Evolutionary conservation across 2,888 invertebrate genomes (phyloP), one percentile per base, ranked within the genome.

Genomic region (Scaptomyza polygonia): DNA sequence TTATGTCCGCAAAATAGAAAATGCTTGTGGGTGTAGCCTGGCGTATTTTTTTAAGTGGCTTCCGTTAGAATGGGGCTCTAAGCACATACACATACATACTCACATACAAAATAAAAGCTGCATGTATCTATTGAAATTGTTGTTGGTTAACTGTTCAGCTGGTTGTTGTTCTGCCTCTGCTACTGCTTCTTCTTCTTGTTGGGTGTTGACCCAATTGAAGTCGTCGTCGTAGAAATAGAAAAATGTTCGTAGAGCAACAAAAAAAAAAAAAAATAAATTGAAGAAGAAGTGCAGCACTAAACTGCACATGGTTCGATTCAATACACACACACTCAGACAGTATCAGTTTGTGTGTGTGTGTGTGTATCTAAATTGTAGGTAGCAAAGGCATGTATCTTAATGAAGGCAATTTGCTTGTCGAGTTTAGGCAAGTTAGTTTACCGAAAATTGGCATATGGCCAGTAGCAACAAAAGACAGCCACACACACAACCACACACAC

Each of bases 391-490:
- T 83, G 84, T 88, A 80, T 85, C 88, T 85, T 85, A 85, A 85
- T 85, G 84, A 85, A 85, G 84, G 88, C 84, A 85, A 88, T 85
- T 85, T 85, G 88, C 86, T 88, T 85, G 84, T 85, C 84, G 84
- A 88, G 88, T 85, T 85, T 86, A 88, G 84, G 84, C 84, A 85
- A 88, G 88, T 85, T 88, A 85, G 84, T 88, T 85, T 87, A 87
- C 88, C 88, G 76, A 88, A 88, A 88, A 85, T 89, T 89, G 88
- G 89, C 88, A 86, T 89, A 84, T 85, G 88, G 89, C 88, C 88
- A 89, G 87, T 80, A 78, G 73, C 77, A 88, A 79, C 85, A 79
- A 82, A 76, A 74, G 85, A 78, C 58, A 67, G 65, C 45, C 67
- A 64, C 51, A 64, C 51, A 43, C 30, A 40, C 44, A 47, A 36